Base-by-base conservation (phyloP, 2,888 invertebrate species). In the Cremastobaeus sp. region DNA sequence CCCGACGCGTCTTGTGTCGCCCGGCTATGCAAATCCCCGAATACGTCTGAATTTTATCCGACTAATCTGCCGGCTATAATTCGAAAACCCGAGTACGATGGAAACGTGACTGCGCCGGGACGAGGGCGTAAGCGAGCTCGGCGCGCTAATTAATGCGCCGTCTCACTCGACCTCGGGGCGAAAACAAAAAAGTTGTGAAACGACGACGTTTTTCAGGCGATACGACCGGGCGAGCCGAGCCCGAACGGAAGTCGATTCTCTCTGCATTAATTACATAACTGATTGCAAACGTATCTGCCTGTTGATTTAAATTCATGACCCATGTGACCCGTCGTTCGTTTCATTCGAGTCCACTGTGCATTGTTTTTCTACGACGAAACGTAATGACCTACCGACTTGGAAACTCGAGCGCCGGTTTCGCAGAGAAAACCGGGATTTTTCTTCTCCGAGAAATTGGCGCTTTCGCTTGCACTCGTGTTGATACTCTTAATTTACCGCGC, bases 101-200 rank as follows among this genome's bases (percentile, higher is more conserved):
- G 52, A 30, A 47, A 68, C 52, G 59, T 68, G 69, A 69, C 59
- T 35, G 30, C 8, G 45, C 57, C 57, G 60, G 72, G 52, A 66
- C 50, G 74, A 60, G 59, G 5, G 17, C n/a, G n/a, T n/a, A n/a
- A 34, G 41, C 45, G 54, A 64, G 52, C 45, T 64, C 32, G 52
- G 62, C 70, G 55, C 71, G 68, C 75, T 84, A 84, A 85, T 85
- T 85, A 83, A 85, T 82, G 84, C 82, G 79, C 82, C 80, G 81
- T 83, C n/a, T 28, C 55, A n/a, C 17, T 59, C 28, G 35, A 14
- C 45, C 1, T 2, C 28, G 15, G 1, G 9, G n/a, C 12, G 9
- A 37, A 48, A 12, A 18, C 12, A 25, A 50, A 48, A 32, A 52
- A 32, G 30, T 45, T 11, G 30, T 17, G 32, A 47, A 32, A 35